Evolutionary conservation across 2,797 vertebrate genomes (phyloP).

Genomic region (Halcyon leucocephala): DNA sequence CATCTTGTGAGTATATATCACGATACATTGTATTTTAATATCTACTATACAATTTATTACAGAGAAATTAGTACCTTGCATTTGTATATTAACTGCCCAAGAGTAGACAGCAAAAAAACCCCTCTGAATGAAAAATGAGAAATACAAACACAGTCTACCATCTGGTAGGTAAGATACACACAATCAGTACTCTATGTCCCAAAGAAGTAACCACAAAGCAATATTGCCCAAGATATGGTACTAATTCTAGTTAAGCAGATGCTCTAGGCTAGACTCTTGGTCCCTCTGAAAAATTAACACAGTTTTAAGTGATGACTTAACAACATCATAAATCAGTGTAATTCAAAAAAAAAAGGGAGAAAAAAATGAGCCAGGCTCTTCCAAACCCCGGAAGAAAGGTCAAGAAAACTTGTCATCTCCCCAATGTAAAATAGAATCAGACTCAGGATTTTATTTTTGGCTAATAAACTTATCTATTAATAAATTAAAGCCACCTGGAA

Average conservation of each 20-base stretch:
- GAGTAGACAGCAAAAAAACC: neutral
- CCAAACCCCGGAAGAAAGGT: neutral
- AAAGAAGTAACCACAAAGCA: neutral
- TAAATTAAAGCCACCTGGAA: neutral
- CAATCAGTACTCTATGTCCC: neutral
- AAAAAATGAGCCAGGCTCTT: neutral
- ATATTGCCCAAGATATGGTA: neutral
- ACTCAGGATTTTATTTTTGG: neutral
- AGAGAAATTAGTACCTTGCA: neutral
- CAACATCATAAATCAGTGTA: neutral
- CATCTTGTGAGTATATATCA: constrained; percentile 53
- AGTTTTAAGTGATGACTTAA: neutral
- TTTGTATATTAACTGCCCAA: neutral
- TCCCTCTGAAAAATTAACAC: neutral
- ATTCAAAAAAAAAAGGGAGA: neutral
- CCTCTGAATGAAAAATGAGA: neutral
- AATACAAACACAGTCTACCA: neutral
- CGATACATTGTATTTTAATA: neutral
- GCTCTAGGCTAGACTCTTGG: neutral
- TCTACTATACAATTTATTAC: neutral
- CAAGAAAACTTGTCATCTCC: neutral
- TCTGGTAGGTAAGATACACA: neutral
- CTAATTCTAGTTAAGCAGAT: neutral
- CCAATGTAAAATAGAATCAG: neutral
- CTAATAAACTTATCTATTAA: neutral